Conservation (phyloP, 2,888 invertebrate species). For the Clostera curtula region DNA sequence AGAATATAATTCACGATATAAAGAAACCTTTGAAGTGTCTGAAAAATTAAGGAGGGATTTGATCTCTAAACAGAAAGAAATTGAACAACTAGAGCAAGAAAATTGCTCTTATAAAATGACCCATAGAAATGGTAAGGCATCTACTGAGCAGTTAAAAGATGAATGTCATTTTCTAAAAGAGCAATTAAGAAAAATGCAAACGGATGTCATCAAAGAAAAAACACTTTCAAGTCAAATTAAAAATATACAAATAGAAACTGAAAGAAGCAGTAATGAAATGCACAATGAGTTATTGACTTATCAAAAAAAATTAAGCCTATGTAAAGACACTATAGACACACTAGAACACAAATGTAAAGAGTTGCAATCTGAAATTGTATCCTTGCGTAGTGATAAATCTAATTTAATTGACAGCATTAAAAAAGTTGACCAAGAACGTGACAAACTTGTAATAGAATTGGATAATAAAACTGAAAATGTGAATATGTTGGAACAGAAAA, state of each 20-base stretch:
- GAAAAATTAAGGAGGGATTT: slow-evolving; percentile 62
- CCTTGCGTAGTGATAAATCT: slow-evolving; percentile 78
- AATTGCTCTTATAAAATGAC: slow-evolving; percentile 64
- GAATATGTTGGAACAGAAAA: slow-evolving; percentile 78
- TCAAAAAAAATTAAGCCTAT: slow-evolving; percentile 77
- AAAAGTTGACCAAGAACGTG: slow-evolving; percentile 82
- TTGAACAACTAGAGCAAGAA: slow-evolving; percentile 61
- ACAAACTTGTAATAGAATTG: slow-evolving; percentile 77
- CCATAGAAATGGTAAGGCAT: slow-evolving; percentile 56
- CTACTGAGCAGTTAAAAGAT: slow-evolving; percentile 54
- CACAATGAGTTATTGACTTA: slow-evolving; percentile 79
- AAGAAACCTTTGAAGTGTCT: slow-evolving; percentile 46
- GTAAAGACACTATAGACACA: slow-evolving; percentile 72
- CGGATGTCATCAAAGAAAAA: slow-evolving; percentile 65
- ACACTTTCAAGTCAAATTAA: slow-evolving; percentile 73
- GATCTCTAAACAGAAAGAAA: slow-evolving; percentile 52
- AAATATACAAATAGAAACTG: slow-evolving; percentile 84
- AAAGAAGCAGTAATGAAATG: slow-evolving; percentile 80
- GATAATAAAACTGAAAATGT: slow-evolving; percentile 83
- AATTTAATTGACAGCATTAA: slow-evolving; percentile 77
- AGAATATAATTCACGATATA: slow-evolving; percentile 53
- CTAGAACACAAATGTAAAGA: slow-evolving; percentile 76
- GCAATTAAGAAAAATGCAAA: slow-evolving; percentile 61
- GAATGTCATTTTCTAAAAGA: slow-evolving; percentile 62
- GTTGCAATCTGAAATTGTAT: slow-evolving; percentile 75